Percentiles rank a stretch among this genome's conserved stretches.
phyloP scores from a whole-genome alignment of 2,797 vertebrate genomes.

The Xiphophorus birchmanni region DNA sequence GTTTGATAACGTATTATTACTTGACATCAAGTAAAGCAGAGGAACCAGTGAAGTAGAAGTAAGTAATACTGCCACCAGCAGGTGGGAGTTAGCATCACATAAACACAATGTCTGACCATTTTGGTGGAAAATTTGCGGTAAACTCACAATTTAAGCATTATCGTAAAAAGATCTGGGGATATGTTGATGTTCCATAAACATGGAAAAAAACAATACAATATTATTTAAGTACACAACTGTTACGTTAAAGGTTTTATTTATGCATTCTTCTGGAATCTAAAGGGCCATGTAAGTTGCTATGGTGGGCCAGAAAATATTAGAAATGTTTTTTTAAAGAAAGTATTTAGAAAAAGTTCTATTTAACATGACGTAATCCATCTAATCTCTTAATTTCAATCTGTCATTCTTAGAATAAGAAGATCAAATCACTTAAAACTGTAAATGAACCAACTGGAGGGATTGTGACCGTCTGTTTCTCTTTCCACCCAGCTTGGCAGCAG shows the following conservation, averaged over 20 bases:
- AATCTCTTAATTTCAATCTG: background rate
- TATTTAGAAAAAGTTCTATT: background rate
- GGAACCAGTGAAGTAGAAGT: too few species aligned
- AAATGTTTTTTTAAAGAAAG: background rate
- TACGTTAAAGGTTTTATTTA: background rate
- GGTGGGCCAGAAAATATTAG: background rate
- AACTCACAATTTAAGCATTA: too few species aligned
- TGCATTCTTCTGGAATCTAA: background rate
- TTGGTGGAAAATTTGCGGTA: too few species aligned
- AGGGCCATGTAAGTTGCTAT: background rate
- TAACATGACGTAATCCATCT: too few species aligned
- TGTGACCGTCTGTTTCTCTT: conserved; percentile 5
- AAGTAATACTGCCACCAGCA: too few species aligned
- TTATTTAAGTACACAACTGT: background rate
- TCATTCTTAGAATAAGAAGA: background rate
- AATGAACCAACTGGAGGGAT: background rate
- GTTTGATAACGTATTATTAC: too few species aligned
- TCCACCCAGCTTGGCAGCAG: conserved; percentile 69
- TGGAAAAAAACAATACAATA: too few species aligned
- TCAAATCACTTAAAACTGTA: background rate
- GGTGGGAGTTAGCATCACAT: too few species aligned
- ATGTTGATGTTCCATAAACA: too few species aligned
- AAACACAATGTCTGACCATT: too few species aligned
- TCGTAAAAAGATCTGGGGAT: too few species aligned
- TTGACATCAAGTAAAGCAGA: too few species aligned